These are phyloP conservation scores for Drosophila santomea DNA, from an alignment of 1,140 invertebrate genomes.

Conservation along the genomic window DNA sequence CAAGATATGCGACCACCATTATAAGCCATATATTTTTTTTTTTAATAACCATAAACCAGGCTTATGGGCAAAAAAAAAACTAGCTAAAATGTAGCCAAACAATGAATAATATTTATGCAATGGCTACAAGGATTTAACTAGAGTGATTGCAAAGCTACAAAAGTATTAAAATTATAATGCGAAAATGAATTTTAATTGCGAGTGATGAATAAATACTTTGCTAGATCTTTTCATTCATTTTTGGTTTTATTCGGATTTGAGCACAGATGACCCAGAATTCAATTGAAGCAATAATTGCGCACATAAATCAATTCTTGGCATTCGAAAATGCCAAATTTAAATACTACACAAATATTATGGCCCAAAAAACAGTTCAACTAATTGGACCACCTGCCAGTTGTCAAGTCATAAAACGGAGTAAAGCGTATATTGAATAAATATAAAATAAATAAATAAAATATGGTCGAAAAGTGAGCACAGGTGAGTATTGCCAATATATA, in stretches of 20 bases:
- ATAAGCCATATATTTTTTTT: slow-evolving; percentile 26
- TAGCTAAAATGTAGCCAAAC: slow-evolving; percentile 26
- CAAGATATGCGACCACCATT: slow-evolving; percentile 54
- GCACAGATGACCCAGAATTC: slow-evolving; percentile 38
- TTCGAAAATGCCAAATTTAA: slow-evolving; percentile 51
- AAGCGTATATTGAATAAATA: slow-evolving; percentile 46
- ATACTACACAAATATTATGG: slow-evolving; percentile 31
- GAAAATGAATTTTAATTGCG: slow-evolving; percentile 30
- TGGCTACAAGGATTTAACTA: slow-evolving; percentile 40
- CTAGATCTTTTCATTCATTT: slow-evolving; percentile 12
- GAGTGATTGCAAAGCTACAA: slow-evolving; percentile 33
- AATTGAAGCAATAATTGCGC: slow-evolving; percentile 60
- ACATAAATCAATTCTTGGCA: slow-evolving; percentile 62
- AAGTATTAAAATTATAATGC: slow-evolving; percentile 25
- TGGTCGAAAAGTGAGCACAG: slow-evolving; percentile 46
- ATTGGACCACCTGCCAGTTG: slow-evolving; percentile 63
- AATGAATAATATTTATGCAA: slow-evolving; percentile 40
- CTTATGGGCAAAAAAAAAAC: slow-evolving; percentile 30
- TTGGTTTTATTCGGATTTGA: slow-evolving; percentile 7
- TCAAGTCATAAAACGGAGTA: slow-evolving; percentile 54
- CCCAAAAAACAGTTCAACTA: slow-evolving; percentile 55
- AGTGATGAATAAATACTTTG: slow-evolving; percentile 25
- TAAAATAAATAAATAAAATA: slow-evolving; percentile 46
- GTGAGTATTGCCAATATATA: slow-evolving; percentile 45
- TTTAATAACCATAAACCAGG: slow-evolving; percentile 32